Evolutionary conservation across 2,113 vertebrate genomes (phyloP).

Genomic region (Terrapene triunguis): DNA sequence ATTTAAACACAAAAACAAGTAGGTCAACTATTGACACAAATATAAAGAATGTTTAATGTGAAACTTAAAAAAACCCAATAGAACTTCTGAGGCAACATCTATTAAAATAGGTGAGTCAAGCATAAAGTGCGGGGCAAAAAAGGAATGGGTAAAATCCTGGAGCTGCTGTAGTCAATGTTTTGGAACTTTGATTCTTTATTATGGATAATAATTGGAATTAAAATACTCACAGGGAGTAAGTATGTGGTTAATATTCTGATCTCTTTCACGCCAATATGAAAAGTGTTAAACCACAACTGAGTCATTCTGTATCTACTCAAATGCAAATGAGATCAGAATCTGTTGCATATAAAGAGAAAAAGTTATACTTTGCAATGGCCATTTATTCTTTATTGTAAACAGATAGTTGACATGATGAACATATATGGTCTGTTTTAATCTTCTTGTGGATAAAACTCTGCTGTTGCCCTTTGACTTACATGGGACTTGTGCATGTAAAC

Average conservation of each 20-base stretch:
- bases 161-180: background rate
- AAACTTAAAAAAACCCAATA: background rate
- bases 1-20: background rate
- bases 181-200: background rate
- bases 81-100: background rate
- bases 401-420: background rate
- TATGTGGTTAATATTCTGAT: rapidly evolving
- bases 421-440: background rate
- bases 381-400: background rate
- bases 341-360: background rate
- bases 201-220: background rate
- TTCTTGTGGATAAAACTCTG: background rate
- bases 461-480: background rate
- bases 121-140: rapidly evolving
- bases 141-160: background rate
- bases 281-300: background rate
- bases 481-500: rapidly evolving
- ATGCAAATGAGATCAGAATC: background rate
- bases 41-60: rapidly evolving
- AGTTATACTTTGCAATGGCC: background rate
- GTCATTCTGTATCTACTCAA: rapidly evolving
- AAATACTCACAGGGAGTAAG: background rate
- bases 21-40: background rate
- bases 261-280: background rate
- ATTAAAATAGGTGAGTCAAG: rapidly evolving